Evolutionary conservation across 2,113 vertebrate species (phyloP).

Genomic region (Lasiurus cinereus): DNA sequence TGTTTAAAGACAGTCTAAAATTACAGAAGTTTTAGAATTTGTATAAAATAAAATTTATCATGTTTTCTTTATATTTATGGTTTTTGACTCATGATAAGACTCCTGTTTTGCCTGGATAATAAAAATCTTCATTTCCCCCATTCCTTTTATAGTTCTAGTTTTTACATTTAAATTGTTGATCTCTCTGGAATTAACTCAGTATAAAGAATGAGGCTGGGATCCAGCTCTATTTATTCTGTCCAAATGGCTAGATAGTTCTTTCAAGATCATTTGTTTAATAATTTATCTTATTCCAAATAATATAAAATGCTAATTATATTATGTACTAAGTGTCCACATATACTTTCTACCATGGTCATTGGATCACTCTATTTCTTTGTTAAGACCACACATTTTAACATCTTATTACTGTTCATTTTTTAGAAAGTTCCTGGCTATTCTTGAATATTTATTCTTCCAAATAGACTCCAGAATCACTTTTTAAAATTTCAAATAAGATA

Average conservation of each 20-base stretch:
- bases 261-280: conserved; percentile 62
- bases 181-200: conserved; percentile 54
- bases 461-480: conserved; percentile 53
- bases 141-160: conserved; percentile 55
- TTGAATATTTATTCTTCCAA: conserved; percentile 20
- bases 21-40: conserved; percentile 27
- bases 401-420: conserved; percentile 49
- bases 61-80: conserved; percentile 56
- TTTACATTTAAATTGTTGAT: conserved; percentile 67
- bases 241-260: conserved; percentile 61
- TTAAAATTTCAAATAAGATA: conserved; percentile 26
- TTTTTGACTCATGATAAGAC: conserved; percentile 51
- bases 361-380: conserved; percentile 42
- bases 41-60: conserved; percentile 57
- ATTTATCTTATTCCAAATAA: conserved; percentile 59
- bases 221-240: conserved; percentile 62
- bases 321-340: not conserved
- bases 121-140: conserved; percentile 49
- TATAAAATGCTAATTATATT: conserved; percentile 56
- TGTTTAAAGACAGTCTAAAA: not conserved
- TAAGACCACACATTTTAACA: not conserved
- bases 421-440: conserved; percentile 36
- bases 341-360: not conserved
- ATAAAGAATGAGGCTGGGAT: conserved; percentile 57
- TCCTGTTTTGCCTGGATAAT: conserved; percentile 33